Evolutionary conservation across 2,888 invertebrate species (phyloP), one percentile per base, ranked within the genome.

Genomic region (Diogma glabrata): DNA sequence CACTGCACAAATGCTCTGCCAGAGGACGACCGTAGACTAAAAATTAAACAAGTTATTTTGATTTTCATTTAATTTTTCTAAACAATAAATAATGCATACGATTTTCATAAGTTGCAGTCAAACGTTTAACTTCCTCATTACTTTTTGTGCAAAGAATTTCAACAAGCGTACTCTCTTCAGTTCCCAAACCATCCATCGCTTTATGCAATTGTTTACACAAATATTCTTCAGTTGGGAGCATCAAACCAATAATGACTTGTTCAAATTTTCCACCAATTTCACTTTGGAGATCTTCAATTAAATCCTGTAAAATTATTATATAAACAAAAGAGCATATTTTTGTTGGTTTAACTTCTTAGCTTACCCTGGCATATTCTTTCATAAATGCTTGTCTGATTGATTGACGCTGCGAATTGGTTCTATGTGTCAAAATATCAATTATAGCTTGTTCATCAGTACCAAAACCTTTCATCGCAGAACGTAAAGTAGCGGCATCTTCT

Each of bases 201-300:
- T 78, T 74, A 64, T 84, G 74, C 52, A 87, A 69, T 65, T 85
- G 78, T 63, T 79, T 77, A 64, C 84, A 84, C 57, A 85, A 74
- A 66, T 79, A 86, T 62, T 82, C 81, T 53, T 75, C 75, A 0
- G 81, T 77, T 0, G 79, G 78, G 59, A 72, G 70, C 78, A 84
- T 81, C 52, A 87, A 72, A 1, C 79, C 86, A 30, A 84, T 67
- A 54, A 84, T 79, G 28, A 82, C 78, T 59, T 82, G 79, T 63
- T 86, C 84, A 67, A 86, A 85, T 63, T 81, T 75, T 4, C 85
- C 86, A 40, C 84, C 81, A 26, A 86, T 69, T 64, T 86, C 86
- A 47, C 81, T 78, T 61, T 82, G 81, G 30, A 84, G 64, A 64
- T 84, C 83, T 40, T 79, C 78, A 49, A 82, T 76, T 30, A 82